Base-by-base conservation (phyloP, 2,888 invertebrate species). In the Tenthredo notha region DNA sequence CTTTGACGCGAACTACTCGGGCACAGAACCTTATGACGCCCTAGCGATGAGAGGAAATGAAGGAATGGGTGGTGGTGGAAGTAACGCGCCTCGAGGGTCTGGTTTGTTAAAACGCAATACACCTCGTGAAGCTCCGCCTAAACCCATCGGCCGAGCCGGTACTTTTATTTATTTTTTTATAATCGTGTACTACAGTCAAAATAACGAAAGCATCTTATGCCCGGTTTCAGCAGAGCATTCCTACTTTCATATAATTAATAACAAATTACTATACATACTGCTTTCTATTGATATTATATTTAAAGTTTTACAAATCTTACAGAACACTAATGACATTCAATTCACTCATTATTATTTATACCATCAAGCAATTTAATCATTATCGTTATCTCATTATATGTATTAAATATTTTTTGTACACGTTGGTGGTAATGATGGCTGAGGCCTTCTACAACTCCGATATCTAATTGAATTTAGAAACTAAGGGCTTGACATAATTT, bases 1-100 rank as follows among this genome's bases (percentile, higher is more conserved):
- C 95, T 99, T 99, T 95, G 99, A 99, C 95, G 99, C 99, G 91
- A 99, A 99, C 96, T 99, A 98, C 95, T 97, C 97, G 94, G 98
- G 98, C 93, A 95, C 96, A 92, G 98, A 98, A 88, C 89, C 90
- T 77, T 99, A 99, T 94, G 98, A 99, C 94, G 97, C 99, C 85
- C 94, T 98, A 92, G 96, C 95, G 88, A 97, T 97, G 92, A 96
- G 99, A 90, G 97, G 97, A 91, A 98, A 98, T 90, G 97, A 97
- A 92, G 95, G 96, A 84, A 96, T 98, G 96, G 98, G 98, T 90
- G 96, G 96, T 92, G 97, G 97, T 90, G 96, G 96, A 88, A 94
- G 94, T 86, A 94, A 95, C 88, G 95, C 95, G 83, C 95, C 95
- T 85, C 94, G 95, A 88, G 94, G 94, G 87, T 91, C 92, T 88